Conservation (phyloP, 2,888 invertebrate genomes). For the Drosophila phalerata region DNA sequence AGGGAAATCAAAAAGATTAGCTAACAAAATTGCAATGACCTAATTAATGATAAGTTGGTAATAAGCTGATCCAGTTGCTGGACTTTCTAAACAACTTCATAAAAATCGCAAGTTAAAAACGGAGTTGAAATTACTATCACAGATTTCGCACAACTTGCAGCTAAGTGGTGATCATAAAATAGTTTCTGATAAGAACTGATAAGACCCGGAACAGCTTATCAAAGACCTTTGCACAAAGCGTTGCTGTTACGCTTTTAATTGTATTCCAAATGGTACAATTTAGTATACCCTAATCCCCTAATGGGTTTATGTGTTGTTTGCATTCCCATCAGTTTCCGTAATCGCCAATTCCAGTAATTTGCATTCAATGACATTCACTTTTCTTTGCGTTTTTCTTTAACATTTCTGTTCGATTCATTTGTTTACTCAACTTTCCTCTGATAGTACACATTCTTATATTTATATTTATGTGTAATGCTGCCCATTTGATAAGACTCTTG, state of each 20-base stretch:
- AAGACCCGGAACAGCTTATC: conserved; percentile 40
- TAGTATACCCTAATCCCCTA: not conserved
- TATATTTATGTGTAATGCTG: conserved; percentile 1
- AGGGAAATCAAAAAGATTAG: conserved; percentile 11
- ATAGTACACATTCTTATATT: not conserved
- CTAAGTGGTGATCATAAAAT: conserved; percentile 11
- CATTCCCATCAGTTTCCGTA: not conserved
- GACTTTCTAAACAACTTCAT: not conserved
- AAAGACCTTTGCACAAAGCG: conserved; percentile 1
- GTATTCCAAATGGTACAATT: conserved; percentile 5
- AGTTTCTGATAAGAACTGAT: conserved; percentile 52
- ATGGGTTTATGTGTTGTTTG: conserved; percentile 18
- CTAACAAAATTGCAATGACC: not conserved
- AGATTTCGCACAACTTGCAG: conserved; percentile 8
- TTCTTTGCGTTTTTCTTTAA: not conserved
- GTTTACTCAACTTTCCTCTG: conserved; percentile 8
- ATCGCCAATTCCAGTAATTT: conserved; percentile 17
- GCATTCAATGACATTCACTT: conserved; percentile 9
- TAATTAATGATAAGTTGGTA: not conserved
- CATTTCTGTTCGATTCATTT: conserved; percentile 4
- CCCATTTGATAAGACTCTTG: conserved; percentile 51
- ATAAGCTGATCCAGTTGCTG: not conserved
- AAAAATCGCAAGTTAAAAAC: not conserved
- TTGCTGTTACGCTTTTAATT: conserved; percentile 7
- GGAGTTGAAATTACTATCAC: not conserved